Conservation (phyloP, 2,113 vertebrate species). For the Synodontis membranacea region DNA sequence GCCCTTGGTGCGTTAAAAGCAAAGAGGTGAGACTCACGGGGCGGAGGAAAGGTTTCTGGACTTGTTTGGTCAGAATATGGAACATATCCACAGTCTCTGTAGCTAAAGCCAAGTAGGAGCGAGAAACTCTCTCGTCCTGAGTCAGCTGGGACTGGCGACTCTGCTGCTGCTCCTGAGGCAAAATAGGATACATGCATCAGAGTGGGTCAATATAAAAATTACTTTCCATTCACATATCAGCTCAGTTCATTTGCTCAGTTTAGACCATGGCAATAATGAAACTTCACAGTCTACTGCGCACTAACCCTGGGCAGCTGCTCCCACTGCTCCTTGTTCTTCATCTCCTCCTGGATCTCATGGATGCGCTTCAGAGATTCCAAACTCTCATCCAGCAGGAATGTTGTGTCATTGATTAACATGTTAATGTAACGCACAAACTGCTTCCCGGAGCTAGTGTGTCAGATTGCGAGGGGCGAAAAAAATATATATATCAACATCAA, state of each 20-base stretch:
- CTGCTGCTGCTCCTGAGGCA: constrained; percentile 91
- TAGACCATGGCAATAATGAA: neutral
- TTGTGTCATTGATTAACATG: constrained; percentile 99
- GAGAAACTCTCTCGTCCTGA: constrained; percentile 95
- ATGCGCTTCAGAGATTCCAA: constrained; percentile 98
- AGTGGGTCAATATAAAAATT: neutral
- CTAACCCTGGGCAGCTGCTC: constrained; percentile 92
- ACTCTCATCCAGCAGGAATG: constrained; percentile 95
- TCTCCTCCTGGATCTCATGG: constrained; percentile 97
- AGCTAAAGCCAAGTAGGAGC: constrained; percentile 94
- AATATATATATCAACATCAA: neutral
- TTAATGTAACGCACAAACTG: constrained; percentile 99
- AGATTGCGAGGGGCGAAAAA: neutral
- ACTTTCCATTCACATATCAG: neutral
- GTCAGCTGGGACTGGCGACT: constrained; percentile 94
- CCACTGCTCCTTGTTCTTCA: constrained; percentile 99
- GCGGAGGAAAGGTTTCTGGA: constrained; percentile 98
- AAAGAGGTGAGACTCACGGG: constrained; percentile 80
- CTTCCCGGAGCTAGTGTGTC: constrained; percentile 85
- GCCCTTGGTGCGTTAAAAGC: neutral
- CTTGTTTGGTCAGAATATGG: constrained; percentile 98
- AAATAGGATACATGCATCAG: neutral
- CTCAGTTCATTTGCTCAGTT: neutral
- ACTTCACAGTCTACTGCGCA: constrained; percentile 12
- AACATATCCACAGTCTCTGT: constrained; percentile 99